Conservation (phyloP, 2,888 invertebrate genomes). For the Timema podura region DNA sequence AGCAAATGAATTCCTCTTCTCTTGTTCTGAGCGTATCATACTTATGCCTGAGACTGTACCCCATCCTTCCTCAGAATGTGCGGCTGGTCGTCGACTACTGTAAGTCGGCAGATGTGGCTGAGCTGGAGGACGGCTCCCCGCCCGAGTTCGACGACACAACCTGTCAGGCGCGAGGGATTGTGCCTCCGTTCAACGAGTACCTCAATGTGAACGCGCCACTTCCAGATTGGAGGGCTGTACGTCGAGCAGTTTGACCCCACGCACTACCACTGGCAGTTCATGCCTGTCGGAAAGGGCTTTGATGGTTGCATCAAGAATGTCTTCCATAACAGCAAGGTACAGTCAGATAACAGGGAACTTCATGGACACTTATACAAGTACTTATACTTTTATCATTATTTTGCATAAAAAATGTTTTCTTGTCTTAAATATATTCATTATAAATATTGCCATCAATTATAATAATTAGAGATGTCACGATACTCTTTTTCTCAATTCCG, state of each 20-base stretch:
- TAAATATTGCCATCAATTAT: no score
- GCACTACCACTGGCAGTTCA: conserved; percentile 85
- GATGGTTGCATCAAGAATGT: conserved; percentile 95
- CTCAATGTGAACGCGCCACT: conserved; percentile 92
- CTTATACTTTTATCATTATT: no score
- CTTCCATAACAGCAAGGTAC: conserved; percentile 80
- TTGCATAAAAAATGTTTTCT: no score
- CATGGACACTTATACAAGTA: no score
- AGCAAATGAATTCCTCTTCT: no score
- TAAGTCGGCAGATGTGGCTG: conserved; percentile 81
- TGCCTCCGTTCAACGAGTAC: conserved; percentile 94
- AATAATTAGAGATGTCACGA: no score
- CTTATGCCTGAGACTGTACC: neutral
- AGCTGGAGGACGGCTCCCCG: conserved; percentile 85
- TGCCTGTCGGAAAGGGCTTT: conserved; percentile 86
- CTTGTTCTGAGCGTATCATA: no score
- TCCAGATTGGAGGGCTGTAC: conserved; percentile 92
- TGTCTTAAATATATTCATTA: no score
- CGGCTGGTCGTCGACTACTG: conserved; percentile 92
- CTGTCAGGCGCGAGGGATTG: conserved; percentile 84
- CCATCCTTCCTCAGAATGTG: conserved; percentile 55
- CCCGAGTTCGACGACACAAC: conserved; percentile 84
- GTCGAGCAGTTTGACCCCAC: conserved; percentile 86
- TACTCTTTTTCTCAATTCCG: no score
- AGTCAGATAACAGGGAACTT: conserved; percentile 62